Evolutionary conservation across 2,113 vertebrate genomes (phyloP).

Genomic region (Trematomus loennbergii): DNA sequence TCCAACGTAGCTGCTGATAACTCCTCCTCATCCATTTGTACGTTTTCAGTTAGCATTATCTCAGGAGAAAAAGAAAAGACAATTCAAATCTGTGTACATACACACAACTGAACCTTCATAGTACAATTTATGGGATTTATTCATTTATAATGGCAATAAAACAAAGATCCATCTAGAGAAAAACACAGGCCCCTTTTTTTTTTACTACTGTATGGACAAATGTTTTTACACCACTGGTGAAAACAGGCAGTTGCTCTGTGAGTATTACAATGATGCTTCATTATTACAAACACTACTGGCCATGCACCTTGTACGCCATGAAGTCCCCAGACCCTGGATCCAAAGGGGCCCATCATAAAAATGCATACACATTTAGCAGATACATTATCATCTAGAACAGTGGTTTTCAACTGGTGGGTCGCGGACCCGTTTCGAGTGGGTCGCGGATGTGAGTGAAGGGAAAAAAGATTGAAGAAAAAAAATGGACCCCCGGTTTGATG

Average conservation of each 20-base stretch:
- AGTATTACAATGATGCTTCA: background rate
- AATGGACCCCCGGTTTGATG: too few relatives aligned
- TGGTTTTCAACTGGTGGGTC: too few relatives aligned
- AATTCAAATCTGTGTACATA: background rate
- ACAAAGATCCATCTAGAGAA: background rate
- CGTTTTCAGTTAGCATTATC: background rate
- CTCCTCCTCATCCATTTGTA: slow-evolving; percentile 19
- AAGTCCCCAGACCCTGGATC: background rate
- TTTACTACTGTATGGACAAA: background rate
- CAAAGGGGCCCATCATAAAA: background rate
- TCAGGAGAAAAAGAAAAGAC: background rate
- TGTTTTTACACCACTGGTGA: background rate
- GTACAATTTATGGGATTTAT: background rate
- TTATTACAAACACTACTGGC: background rate
- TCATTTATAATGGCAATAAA: background rate
- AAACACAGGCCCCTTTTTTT: background rate
- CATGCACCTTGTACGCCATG: background rate
- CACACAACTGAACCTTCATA: background rate
- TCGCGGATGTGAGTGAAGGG: too few relatives aligned
- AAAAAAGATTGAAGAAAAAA: too few relatives aligned
- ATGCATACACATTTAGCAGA: too few relatives aligned
- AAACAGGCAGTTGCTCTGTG: background rate
- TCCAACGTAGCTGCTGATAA: background rate
- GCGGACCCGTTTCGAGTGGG: too few relatives aligned
- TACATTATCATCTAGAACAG: too few relatives aligned